phyloP scores from a whole-genome alignment of 2,113 vertebrate genomes.

The Callospermophilus lateralis region DNA sequence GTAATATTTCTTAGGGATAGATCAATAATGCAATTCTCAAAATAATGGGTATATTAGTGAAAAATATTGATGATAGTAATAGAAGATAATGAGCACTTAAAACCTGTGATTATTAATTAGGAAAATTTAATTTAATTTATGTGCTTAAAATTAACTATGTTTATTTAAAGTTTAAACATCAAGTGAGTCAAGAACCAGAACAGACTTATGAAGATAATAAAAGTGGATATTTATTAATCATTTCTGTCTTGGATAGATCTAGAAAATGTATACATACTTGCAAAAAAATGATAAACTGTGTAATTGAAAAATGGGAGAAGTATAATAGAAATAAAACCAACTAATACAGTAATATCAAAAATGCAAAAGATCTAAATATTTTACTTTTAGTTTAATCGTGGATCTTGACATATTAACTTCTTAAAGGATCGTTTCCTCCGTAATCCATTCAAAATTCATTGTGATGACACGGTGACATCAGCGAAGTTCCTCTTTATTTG shows the following conservation, averaged over 20 bases:
- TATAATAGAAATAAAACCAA: neutral
- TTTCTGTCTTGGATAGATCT: neutral
- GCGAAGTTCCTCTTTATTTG: neutral
- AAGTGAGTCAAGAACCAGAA: neutral
- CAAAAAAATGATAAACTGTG: neutral
- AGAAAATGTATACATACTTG: neutral
- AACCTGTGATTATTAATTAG: neutral
- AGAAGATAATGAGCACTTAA: neutral
- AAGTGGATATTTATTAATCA: neutral
- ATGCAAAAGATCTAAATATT: neutral
- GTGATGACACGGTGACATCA: neutral
- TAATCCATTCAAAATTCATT: neutral
- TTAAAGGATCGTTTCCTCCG: neutral
- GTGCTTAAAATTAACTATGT: neutral
- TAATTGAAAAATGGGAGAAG: neutral
- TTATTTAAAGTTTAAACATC: neutral
- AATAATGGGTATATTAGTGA: neutral
- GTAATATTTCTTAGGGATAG: neutral
- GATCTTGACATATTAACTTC: neutral
- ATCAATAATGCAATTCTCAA: neutral
- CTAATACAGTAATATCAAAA: neutral
- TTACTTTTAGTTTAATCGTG: neutral
- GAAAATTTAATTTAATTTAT: neutral
- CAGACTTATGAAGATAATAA: neutral
- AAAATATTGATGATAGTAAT: neutral